These are phyloP conservation scores for Atherinosoma microstoma DNA, from an alignment of 2,797 vertebrate species.

Conservation along the genomic window DNA sequence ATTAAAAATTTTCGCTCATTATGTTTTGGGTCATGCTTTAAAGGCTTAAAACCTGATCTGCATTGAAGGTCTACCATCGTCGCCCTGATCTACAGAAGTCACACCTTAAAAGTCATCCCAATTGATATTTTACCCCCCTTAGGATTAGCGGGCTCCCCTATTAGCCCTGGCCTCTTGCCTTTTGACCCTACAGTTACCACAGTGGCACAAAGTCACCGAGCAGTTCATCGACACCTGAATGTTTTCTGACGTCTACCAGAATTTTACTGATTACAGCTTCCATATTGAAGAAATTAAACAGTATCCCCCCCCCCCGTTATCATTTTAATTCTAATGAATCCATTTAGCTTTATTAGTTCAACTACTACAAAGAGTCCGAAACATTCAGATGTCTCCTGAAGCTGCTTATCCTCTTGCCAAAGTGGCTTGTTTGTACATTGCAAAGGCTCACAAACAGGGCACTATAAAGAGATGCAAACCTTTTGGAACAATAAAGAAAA, in stretches of 20 bases:
- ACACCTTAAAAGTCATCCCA: background rate
- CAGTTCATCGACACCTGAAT: conserved; percentile 85
- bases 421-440: conserved; percentile 78
- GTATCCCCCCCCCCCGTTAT: background rate
- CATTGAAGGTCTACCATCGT: conserved; percentile 1
- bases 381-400: conserved; percentile 83
- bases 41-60: conserved; percentile 26
- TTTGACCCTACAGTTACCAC: conserved; percentile 85
- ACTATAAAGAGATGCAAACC: conserved; percentile 84
- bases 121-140: background rate
- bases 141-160: conserved; percentile 68
- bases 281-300: background rate
- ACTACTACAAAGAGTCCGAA: conserved; percentile 55
- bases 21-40: too few species aligned
- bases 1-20: too few species aligned
- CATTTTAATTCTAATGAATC: conserved; percentile 6
- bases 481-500: conserved; percentile 70
- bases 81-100: conserved; percentile 13
- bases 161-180: conserved; percentile 80
- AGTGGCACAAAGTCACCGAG: conserved; percentile 79
- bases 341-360: conserved; percentile 10
- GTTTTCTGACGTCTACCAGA: conserved; percentile 55
- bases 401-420: conserved; percentile 81
- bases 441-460: conserved; percentile 84
- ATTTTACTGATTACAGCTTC: background rate